Conservation (phyloP, 2,888 invertebrate genomes). For the Nephrotoma flavescens region DNA sequence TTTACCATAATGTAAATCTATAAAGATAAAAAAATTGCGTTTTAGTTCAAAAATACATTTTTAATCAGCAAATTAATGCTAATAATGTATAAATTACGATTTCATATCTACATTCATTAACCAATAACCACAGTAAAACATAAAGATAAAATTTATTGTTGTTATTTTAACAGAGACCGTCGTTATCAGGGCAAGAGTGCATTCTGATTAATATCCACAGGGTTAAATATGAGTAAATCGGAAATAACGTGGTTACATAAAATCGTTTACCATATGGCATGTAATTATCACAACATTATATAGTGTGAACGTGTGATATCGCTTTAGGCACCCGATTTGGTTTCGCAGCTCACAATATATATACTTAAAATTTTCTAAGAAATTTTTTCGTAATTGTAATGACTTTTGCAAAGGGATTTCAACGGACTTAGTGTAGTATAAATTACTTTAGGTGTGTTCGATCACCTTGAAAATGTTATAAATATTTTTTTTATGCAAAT, state of each 20-base stretch:
- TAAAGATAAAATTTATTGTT: not conserved
- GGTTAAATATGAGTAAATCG: not conserved
- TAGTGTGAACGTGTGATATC: no score
- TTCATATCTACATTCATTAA: not conserved
- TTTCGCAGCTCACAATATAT: not conserved
- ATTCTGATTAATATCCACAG: not conserved
- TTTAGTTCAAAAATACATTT: not conserved
- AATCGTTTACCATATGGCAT: not conserved
- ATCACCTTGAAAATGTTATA: not conserved
- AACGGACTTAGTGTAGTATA: not conserved
- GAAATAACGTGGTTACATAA: not conserved
- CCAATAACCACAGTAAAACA: not conserved
- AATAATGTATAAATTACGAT: not conserved
- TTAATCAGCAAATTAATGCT: not conserved
- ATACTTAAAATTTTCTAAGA: not conserved
- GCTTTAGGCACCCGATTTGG: not conserved
- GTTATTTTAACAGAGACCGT: not conserved
- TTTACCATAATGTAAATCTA: not conserved
- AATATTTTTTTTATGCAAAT: not conserved
- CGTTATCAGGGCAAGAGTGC: not conserved
- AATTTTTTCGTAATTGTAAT: not conserved
- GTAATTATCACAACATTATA: not conserved
- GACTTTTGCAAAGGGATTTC: not conserved
- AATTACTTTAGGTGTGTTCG: not conserved
- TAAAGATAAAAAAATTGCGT: not conserved